Percentiles rank a stretch among this genome's conserved stretches.
Conservation (phyloP, 2,113 vertebrate species). For the Eonycteris spelaea region DNA sequence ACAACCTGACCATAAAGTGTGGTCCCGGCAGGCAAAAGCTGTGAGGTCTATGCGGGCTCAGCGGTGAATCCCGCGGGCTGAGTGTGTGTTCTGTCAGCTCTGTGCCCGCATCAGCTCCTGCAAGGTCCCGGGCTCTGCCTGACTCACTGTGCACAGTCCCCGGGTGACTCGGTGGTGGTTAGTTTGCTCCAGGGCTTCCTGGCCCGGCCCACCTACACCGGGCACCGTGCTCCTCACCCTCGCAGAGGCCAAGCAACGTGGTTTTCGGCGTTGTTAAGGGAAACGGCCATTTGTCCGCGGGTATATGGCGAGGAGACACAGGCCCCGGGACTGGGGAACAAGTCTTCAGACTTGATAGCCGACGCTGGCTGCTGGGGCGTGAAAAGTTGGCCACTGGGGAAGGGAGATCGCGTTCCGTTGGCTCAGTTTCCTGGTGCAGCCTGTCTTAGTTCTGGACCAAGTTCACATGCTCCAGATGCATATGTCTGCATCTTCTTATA, state of each 20-base stretch:
- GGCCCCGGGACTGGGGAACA: neutral
- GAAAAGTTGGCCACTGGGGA: neutral
- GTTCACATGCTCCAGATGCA: neutral
- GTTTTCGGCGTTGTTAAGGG: neutral
- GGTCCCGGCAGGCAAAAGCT: no score
- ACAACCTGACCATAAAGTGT: neutral
- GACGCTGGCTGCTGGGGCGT: neutral
- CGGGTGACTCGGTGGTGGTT: neutral
- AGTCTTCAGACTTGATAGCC: neutral
- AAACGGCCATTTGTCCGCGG: neutral
- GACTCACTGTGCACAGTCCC: neutral
- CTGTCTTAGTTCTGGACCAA: neutral
- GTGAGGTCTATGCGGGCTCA: neutral
- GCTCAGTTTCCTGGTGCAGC: neutral
- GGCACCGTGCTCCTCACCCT: neutral
- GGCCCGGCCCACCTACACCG: no score
- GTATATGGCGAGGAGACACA: neutral
- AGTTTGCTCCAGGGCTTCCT: neutral
- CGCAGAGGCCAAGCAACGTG: no score
- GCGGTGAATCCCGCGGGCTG: neutral
- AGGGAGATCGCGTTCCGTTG: neutral
- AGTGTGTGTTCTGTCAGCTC: neutral
- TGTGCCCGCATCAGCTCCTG: neutral
- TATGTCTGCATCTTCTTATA: neutral
- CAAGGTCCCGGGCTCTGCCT: neutral